phyloP scores from a whole-genome alignment of 2,888 invertebrate species.

The Plemyria rubiginata region DNA sequence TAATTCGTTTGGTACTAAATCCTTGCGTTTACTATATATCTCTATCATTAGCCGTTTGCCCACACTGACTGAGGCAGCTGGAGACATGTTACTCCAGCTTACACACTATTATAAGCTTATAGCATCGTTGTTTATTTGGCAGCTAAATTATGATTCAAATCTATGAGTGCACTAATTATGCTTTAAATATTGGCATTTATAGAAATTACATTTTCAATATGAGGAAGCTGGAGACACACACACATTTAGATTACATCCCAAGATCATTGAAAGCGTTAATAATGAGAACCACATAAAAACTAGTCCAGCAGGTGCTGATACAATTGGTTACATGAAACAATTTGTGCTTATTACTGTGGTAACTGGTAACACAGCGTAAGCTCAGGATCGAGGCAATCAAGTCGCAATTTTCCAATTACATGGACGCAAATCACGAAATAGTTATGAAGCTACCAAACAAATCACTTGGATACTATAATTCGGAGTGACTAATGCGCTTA shows the following conservation, averaged over 20 bases:
- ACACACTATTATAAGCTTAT: too few species aligned
- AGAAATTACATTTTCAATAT: too few species aligned
- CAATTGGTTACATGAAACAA: slow-evolving; percentile 54
- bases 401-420: slow-evolving; percentile 39
- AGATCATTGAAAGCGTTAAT: slow-evolving; percentile 56
- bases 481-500: slow-evolving; percentile 34
- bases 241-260: slow-evolving; percentile 54
- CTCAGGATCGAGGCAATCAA: slow-evolving; percentile 37
- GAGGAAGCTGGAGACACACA: too few species aligned
- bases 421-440: slow-evolving; percentile 37
- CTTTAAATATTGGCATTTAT: too few species aligned
- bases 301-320: slow-evolving; percentile 53
- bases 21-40: too few species aligned
- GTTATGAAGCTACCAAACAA: slow-evolving; percentile 32
- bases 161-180: too few species aligned
- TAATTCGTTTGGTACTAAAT: too few species aligned
- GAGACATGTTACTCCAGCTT: too few species aligned
- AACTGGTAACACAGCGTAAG: slow-evolving; percentile 30
- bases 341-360: slow-evolving; percentile 40
- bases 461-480: slow-evolving; percentile 34
- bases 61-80: too few species aligned
- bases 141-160: too few species aligned
- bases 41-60: too few species aligned
- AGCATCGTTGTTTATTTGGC: too few species aligned
- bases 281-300: slow-evolving; percentile 60